These are phyloP conservation scores for Crypturellus undulatus DNA, from an alignment of 2,113 vertebrate species.

Conservation along the genomic window DNA sequence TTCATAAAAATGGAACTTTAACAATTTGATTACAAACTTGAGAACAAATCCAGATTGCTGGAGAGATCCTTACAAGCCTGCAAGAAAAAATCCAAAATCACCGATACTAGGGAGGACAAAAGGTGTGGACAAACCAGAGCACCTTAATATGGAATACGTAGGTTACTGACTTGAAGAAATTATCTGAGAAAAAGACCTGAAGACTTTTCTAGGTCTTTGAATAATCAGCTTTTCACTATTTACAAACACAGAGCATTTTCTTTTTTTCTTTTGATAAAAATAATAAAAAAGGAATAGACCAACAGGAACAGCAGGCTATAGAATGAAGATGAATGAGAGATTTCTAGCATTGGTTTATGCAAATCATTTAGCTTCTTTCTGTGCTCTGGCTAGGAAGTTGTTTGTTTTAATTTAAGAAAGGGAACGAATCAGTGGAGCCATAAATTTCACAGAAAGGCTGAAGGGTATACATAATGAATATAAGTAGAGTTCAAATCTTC, in stretches of 20 bases:
- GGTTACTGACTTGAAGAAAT: neutral
- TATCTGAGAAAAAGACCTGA: neutral
- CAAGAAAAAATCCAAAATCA: neutral
- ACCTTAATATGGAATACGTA: neutral
- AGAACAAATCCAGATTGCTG: constrained; percentile 28
- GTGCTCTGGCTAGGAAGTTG: neutral
- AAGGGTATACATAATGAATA: neutral
- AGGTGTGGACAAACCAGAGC: neutral
- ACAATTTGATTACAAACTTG: constrained; percentile 17
- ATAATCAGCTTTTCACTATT: neutral
- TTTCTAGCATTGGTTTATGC: neutral
- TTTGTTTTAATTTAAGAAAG: neutral
- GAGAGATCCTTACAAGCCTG: constrained; percentile 7
- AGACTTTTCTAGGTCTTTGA: neutral
- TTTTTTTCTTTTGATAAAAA: neutral
- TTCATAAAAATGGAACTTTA: neutral
- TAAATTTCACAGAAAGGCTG: neutral
- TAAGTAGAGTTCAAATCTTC: neutral
- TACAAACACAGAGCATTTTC: neutral
- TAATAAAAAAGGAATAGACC: too few relatives aligned
- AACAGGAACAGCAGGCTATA: neutral
- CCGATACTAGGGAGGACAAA: neutral
- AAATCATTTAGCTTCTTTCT: neutral
- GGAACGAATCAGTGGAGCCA: neutral
- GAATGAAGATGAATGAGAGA: neutral